Percentiles rank a stretch among this genome's conserved stretches.
These are phyloP conservation scores for Neocrepidodera transversa DNA, from an alignment of 2,888 invertebrate species.

Conservation along the genomic window DNA sequence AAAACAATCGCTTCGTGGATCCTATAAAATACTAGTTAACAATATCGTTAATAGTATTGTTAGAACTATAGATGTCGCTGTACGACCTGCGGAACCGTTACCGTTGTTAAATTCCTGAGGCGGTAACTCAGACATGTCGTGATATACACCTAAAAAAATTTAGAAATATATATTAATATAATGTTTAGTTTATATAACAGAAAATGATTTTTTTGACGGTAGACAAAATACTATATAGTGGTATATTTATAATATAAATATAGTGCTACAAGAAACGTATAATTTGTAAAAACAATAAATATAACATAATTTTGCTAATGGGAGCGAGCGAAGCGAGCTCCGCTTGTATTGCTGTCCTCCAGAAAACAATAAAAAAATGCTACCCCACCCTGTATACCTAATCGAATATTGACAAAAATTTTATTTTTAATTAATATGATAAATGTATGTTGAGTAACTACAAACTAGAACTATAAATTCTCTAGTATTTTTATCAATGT, in stretches of 20 bases:
- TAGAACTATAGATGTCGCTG: constrained; percentile 30
- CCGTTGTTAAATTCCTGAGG: constrained; percentile 23
- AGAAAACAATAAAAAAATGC: too few relatives aligned
- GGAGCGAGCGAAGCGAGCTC: too few relatives aligned
- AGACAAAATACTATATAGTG: background rate
- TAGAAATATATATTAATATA: too few relatives aligned
- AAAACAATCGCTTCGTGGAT: constrained; percentile 39
- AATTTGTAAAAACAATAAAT: background rate
- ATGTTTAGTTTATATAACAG: background rate
- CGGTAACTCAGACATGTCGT: constrained; percentile 31
- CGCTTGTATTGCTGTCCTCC: too few relatives aligned
- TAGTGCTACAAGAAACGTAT: constrained; percentile 23
- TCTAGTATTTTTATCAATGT: too few relatives aligned
- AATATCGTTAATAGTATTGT: constrained; percentile 37
- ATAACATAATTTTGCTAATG: constrained; percentile 1
- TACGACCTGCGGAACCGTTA: constrained; percentile 30
- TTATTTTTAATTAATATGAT: too few relatives aligned
- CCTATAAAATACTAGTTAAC: constrained; percentile 41
- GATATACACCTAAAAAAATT: constrained; percentile 35
- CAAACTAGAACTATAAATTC: too few relatives aligned
- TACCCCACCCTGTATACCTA: too few relatives aligned
- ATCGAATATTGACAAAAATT: too few relatives aligned
- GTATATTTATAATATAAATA: constrained; percentile 11
- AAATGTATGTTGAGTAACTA: too few relatives aligned
- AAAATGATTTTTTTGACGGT: background rate